Evolutionary conservation across 2,113 vertebrate species (phyloP), one percentile per base, ranked within the genome.

Genomic region (Brachirus orientalis): DNA sequence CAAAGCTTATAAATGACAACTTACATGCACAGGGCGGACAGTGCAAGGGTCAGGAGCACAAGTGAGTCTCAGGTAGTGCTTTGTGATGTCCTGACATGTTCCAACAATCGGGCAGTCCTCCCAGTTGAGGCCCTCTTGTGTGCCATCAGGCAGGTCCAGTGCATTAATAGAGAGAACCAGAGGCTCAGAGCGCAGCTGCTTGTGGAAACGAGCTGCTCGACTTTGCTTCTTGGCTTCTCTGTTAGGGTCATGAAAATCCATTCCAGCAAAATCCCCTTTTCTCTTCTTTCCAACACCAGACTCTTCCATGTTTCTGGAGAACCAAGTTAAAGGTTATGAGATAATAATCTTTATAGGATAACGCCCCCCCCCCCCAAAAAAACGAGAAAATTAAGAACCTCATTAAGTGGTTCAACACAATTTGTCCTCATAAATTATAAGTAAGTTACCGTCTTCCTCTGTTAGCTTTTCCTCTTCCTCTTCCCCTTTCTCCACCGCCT

Each of bases 61-160:
- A 55, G 96, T 98, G 61, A 98, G 93, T 6, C 95, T 94, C 59
- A 97, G 88, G 84, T 98, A 97, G 86, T 82, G 87, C 74, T 98
- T 98, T 52, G 95, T 96, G 80, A 98, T 90, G 50, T 98, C 96
- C 17, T 94, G 94, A 82, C 94, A 95, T 13, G 95, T 95, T 40
- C 96, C 96, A 18, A 96, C 94, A 1, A 96, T 97, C 57, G 96
- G 95, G 22, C 95, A 94, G 73, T 96, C 95, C 43, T 97, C 95
- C 96, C 96, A 98, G 88, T 95, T 96, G 0, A 95, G 88, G 67
- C 90, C 86, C 4, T 96, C 94, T n/a, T 94, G 90, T 0, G 93
- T 78, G 14, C 88, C 92, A 44, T 92, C 91, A 1, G 88, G 79
- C 0, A 91, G 36, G 6, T 95, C 95, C 45, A 94, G 64, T 16